Evolutionary conservation across 2,797 vertebrate genomes (phyloP), one percentile per base, ranked within the genome.

Genomic region (Petrocephalus schoutedeni): DNA sequence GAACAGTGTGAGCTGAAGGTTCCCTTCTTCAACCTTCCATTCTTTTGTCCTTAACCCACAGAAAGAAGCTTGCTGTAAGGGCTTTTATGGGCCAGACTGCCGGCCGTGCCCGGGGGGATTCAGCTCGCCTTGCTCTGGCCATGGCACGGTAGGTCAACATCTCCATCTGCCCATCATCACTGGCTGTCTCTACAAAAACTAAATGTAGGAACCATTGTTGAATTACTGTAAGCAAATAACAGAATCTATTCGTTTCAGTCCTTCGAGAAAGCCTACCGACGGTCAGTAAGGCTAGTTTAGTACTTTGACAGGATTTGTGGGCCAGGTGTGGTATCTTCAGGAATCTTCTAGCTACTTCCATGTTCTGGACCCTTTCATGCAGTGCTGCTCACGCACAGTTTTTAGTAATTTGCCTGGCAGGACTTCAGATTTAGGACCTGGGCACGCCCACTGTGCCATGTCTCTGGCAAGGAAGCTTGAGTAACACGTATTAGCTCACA

Each of bases 31-130:
- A 80, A 80, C 8, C 41, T 21, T 49, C 16, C 19, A 8, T n/a
- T 80, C 41, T 80, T 49, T n/a, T n/a, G 45, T 57, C n/a, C 45
- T 82, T 77, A 90, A 90, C 7, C 91, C 92, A 90, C 88, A 99
- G 98, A 95, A 93, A 32, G 94, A 93, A 0, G 93, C 91, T 0
- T 99, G 98, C 88, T 99, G 98, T 92, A 94, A 91, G 91, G 98
- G 98, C 0, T 99, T 99, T 94, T 98, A 96, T 0, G 97, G 98
- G 45, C 92, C 94, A 16, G 95, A 96, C 67, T 99, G 98, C 91
- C 93, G 88, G 12, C 95, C 94, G 0, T 99, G 98, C 88, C 98
- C 97, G 0, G 97, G 98, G 89, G 97, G 97, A 45, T 96, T 95
- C 92, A 92, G 86, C 64, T 93, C 90, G 0, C 95, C 97, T 0